phyloP scores from a whole-genome alignment of 2,113 vertebrate species.

The Phrynocephalus versicolor region DNA sequence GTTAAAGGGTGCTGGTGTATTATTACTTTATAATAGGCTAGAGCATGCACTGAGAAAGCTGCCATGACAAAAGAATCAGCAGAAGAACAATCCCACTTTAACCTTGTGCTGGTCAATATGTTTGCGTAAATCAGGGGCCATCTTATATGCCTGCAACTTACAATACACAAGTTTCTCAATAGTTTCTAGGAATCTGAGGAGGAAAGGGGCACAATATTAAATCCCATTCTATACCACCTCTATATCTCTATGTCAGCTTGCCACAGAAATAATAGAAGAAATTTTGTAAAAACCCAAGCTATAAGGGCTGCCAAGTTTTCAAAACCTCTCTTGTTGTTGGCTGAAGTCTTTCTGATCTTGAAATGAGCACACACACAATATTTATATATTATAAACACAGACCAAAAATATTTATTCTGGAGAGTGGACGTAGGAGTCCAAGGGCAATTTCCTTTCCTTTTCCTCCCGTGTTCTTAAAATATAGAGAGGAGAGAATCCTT shows the following conservation, averaged over 20 bases:
- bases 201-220: not conserved
- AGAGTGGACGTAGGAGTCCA: not conserved
- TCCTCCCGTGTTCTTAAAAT: not conserved
- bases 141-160: not conserved
- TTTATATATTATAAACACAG: not conserved
- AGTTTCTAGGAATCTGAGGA: not conserved
- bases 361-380: not conserved
- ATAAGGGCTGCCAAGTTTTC: not conserved
- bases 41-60: constrained; percentile 24
- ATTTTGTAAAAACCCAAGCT: not conserved
- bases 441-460: no score
- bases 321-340: not conserved
- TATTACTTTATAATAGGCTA: constrained; percentile 32
- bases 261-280: not conserved
- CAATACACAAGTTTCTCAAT: not conserved
- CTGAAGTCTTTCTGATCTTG: not conserved
- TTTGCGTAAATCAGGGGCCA: constrained; percentile 2
- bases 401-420: not conserved
- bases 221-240: not conserved
- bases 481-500: not conserved
- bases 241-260: not conserved
- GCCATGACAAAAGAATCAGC: not conserved
- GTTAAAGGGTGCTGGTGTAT: constrained; percentile 20
- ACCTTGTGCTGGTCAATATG: constrained; percentile 3
- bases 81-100: constrained; percentile 4